Evolutionary conservation across 2,888 invertebrate species (phyloP).

Genomic region (Coecobrya sp.): DNA sequence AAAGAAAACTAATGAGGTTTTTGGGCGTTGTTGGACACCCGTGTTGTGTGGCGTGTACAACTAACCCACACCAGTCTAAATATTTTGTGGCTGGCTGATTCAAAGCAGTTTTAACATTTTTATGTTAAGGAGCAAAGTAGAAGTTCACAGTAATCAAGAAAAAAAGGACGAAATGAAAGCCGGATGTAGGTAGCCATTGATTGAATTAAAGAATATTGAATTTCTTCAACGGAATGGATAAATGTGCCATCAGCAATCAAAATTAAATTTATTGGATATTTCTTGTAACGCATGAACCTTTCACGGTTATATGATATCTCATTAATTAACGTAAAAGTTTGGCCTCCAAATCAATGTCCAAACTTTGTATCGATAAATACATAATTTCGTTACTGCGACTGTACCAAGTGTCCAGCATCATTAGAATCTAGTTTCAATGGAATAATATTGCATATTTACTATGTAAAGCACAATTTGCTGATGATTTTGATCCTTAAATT

Average conservation of each 20-base stretch:
- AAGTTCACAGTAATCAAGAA: constrained; percentile 43
- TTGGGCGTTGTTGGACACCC: neutral
- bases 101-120: neutral
- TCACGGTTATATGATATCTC: no score
- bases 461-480: no score
- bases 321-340: no score
- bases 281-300: neutral
- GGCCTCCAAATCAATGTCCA: no score
- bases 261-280: constrained; percentile 5
- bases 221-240: neutral
- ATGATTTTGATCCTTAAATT: no score
- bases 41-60: neutral
- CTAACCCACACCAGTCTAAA: no score
- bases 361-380: no score
- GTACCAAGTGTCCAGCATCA: no score
- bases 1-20: constrained; percentile 35
- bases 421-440: no score
- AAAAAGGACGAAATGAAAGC: constrained; percentile 27
- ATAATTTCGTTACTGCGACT: no score
- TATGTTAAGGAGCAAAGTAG: neutral
- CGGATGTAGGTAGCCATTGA: constrained; percentile 17
- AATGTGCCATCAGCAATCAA: neutral
- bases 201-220: neutral
- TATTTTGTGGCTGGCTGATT: neutral
- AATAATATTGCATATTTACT: no score